These are phyloP conservation scores for Drosophila ohnishii DNA, from an alignment of 1,140 invertebrate species.

Conservation along the genomic window DNA sequence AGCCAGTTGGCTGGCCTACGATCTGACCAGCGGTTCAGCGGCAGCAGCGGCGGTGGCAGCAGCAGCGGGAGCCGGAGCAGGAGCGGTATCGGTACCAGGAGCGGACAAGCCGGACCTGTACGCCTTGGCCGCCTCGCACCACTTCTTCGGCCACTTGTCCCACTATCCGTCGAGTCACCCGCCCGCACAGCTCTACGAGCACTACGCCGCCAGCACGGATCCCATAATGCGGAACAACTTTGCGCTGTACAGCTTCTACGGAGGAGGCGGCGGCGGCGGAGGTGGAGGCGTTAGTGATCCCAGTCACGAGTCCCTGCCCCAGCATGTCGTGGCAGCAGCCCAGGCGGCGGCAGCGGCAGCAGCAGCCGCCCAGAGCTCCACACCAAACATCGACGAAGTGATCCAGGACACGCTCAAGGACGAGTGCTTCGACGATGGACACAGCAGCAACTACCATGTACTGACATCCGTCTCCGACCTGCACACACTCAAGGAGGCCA, in stretches of 20 bases:
- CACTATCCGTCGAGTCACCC: constrained; percentile 48
- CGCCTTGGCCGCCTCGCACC: constrained; percentile 59
- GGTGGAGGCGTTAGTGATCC: constrained; percentile 30
- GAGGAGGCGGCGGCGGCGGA: constrained; percentile 42
- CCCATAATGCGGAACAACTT: constrained; percentile 79
- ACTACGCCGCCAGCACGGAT: constrained; percentile 64
- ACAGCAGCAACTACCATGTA: constrained; percentile 71
- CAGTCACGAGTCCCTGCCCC: constrained; percentile 49
- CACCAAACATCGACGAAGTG: constrained; percentile 77
- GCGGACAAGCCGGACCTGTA: constrained; percentile 54
- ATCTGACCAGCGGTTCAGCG: constrained; percentile 55
- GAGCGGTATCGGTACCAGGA: constrained; percentile 9
- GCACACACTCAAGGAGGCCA: constrained; percentile 64
- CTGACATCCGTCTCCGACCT: constrained; percentile 69
- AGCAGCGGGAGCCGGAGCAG: constrained; percentile 32
- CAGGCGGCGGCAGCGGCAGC: constrained; percentile 49
- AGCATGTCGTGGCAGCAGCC: constrained; percentile 54
- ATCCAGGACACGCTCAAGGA: constrained; percentile 82
- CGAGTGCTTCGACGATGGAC: constrained; percentile 74
- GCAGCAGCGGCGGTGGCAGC: constrained; percentile 42
- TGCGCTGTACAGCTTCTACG: constrained; percentile 68
- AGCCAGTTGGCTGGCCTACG: constrained; percentile 56
- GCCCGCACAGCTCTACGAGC: constrained; percentile 56
- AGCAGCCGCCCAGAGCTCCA: constrained; percentile 48
- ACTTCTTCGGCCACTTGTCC: constrained; percentile 56